These are phyloP conservation scores for Paracyclopina nana DNA, from an alignment of 1,140 invertebrate genomes.

Conservation along the genomic window DNA sequence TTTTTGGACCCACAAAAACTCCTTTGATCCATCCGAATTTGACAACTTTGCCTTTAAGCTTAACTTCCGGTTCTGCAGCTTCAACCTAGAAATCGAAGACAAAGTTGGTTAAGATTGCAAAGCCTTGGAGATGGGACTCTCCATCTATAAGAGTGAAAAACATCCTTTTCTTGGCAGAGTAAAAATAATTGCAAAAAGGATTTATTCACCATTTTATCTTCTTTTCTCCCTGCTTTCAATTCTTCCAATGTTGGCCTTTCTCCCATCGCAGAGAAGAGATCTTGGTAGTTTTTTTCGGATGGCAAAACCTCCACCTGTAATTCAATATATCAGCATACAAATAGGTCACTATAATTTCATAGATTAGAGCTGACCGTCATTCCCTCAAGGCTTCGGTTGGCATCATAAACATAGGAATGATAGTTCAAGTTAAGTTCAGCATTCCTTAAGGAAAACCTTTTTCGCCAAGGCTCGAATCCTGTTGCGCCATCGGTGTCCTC, in stretches of 20 bases:
- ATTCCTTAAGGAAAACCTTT: no score
- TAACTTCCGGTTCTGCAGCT: not conserved
- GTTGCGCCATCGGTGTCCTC: no score
- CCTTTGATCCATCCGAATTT: conserved; percentile 6
- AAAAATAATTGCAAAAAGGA: not conserved
- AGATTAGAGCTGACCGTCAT: not conserved
- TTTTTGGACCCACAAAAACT: conserved; percentile 3
- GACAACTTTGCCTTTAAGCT: not conserved
- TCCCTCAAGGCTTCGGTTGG: not conserved
- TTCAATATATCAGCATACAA: no score
- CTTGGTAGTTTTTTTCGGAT: not conserved
- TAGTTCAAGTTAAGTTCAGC: no score
- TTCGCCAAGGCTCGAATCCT: no score
- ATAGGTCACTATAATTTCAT: no score
- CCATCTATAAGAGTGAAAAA: not conserved
- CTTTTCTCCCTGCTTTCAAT: no score
- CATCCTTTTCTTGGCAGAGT: not conserved
- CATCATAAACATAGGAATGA: conserved; percentile 1
- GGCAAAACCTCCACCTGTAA: not conserved
- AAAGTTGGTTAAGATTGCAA: not conserved
- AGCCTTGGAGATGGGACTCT: not conserved
- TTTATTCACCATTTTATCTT: not conserved
- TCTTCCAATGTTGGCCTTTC: not conserved
- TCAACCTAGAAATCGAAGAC: not conserved
- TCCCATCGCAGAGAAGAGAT: not conserved